These are phyloP conservation scores for Pandemis cinnamomeana DNA, from an alignment of 2,888 invertebrate genomes.

Conservation along the genomic window DNA sequence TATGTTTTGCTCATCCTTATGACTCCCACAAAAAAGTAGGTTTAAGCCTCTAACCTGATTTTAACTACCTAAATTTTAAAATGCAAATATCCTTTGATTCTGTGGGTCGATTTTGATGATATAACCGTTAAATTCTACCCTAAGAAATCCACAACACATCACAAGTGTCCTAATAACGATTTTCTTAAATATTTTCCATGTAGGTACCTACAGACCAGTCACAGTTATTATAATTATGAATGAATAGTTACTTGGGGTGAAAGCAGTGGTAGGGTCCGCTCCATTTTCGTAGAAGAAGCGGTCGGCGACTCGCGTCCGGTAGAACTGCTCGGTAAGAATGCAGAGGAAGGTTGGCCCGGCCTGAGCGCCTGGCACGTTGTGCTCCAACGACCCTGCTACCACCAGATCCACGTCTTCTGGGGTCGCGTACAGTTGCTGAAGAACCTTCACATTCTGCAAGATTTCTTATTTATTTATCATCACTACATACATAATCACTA, in stretches of 20 bases:
- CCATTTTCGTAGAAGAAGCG: slow-evolving; percentile 93
- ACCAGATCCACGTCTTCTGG: slow-evolving; percentile 94
- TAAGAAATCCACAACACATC: too few relatives aligned
- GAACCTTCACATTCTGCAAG: slow-evolving; percentile 86
- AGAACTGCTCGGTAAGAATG: slow-evolving; percentile 94
- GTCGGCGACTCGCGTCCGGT: slow-evolving; percentile 93
- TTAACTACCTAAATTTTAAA: too few relatives aligned
- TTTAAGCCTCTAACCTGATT: too few relatives aligned
- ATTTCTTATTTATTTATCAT: slow-evolving; percentile 9
- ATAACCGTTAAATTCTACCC: too few relatives aligned
- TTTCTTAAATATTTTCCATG: too few relatives aligned
- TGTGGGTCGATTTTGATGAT: too few relatives aligned
- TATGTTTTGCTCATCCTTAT: not conserved
- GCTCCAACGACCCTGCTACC: slow-evolving; percentile 93
- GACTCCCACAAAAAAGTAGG: not conserved
- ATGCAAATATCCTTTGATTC: too few relatives aligned
- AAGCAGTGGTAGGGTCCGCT: slow-evolving; percentile 82
- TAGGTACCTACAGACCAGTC: too few relatives aligned
- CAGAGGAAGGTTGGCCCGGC: slow-evolving; percentile 95
- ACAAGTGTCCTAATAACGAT: too few relatives aligned
- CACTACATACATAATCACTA: too few relatives aligned
- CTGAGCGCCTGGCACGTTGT: slow-evolving; percentile 89
- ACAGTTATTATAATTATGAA: too few relatives aligned
- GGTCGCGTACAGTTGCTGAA: slow-evolving; percentile 87
- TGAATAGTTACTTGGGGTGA: slow-evolving; percentile 83